Evolutionary conservation across 2,797 vertebrate genomes (phyloP).

Genomic region (Parotocinclus haroldoi): DNA sequence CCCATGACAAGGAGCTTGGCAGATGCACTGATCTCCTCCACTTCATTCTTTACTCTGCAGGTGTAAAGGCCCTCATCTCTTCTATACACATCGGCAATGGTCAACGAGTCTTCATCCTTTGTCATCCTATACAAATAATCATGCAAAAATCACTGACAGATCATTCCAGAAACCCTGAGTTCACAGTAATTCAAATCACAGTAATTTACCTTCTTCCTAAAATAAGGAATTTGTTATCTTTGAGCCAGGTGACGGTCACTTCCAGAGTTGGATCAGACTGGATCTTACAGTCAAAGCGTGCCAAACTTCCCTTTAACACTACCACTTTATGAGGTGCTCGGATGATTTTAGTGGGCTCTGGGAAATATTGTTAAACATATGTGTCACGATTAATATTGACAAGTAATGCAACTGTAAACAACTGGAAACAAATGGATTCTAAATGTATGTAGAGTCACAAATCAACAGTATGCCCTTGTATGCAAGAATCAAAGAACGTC

Average conservation of each 20-base stretch:
- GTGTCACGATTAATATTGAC: neutral
- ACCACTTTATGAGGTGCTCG: slow-evolving; percentile 81
- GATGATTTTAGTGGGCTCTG: slow-evolving; percentile 86
- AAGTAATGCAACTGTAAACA: neutral
- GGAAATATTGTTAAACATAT: slow-evolving; percentile 2
- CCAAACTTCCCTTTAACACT: slow-evolving; percentile 78
- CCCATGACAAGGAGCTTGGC: slow-evolving; percentile 90
- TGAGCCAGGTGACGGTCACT: slow-evolving; percentile 84
- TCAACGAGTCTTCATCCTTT: slow-evolving; percentile 86
- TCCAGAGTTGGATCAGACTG: slow-evolving; percentile 79
- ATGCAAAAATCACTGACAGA: neutral
- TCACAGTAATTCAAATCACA: neutral
- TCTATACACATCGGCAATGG: slow-evolving; percentile 83
- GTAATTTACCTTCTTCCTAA: slow-evolving; percentile 81
- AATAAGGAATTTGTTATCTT: slow-evolving; percentile 75
- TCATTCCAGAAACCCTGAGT: neutral
- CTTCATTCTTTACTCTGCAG: slow-evolving; percentile 85
- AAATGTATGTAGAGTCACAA: no score
- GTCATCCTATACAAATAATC: slow-evolving; percentile 73
- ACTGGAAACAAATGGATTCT: no score
- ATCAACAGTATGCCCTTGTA: no score
- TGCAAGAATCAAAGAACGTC: no score
- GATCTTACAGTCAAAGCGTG: slow-evolving; percentile 82
- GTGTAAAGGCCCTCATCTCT: slow-evolving; percentile 90
- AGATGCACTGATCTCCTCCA: slow-evolving; percentile 87